Percentiles rank a stretch among this genome's conserved stretches.
Conservation (phyloP, 2,113 vertebrate genomes). For the Acanthisitta chloris region DNA sequence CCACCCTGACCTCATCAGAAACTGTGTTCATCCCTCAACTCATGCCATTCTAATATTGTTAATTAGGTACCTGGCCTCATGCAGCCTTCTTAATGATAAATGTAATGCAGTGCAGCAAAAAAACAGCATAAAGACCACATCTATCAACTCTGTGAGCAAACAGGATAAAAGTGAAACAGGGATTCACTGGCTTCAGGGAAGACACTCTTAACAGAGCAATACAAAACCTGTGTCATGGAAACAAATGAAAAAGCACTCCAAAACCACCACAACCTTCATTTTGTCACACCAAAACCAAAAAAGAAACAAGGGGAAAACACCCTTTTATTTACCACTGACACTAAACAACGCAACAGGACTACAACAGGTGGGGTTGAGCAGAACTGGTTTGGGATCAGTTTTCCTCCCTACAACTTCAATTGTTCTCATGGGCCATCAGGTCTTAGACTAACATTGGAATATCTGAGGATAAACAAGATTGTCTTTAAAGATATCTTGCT, state of each 20-base stretch:
- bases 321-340: not conserved
- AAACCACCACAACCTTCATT: not conserved
- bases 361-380: fast-evolving
- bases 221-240: not conserved
- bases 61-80: slow-evolving; percentile 18
- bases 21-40: slow-evolving; percentile 14
- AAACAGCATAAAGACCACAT: not conserved
- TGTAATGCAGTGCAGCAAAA: not conserved
- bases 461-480: not conserved
- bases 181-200: not conserved
- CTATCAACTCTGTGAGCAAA: not conserved
- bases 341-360: not conserved
- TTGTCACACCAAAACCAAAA: not conserved
- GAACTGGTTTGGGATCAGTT: not conserved
- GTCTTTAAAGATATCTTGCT: not conserved
- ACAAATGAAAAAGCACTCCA: not conserved
- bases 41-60: slow-evolving; percentile 18
- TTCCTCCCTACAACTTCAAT: not conserved
- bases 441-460: not conserved
- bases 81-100: slow-evolving; percentile 22
- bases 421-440: not conserved
- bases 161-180: not conserved
- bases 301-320: fast-evolving
- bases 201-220: not conserved
- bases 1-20: slow-evolving; percentile 40